Evolutionary conservation across 2,797 vertebrate genomes (phyloP).

Genomic region (Malacoctenus gilli): DNA sequence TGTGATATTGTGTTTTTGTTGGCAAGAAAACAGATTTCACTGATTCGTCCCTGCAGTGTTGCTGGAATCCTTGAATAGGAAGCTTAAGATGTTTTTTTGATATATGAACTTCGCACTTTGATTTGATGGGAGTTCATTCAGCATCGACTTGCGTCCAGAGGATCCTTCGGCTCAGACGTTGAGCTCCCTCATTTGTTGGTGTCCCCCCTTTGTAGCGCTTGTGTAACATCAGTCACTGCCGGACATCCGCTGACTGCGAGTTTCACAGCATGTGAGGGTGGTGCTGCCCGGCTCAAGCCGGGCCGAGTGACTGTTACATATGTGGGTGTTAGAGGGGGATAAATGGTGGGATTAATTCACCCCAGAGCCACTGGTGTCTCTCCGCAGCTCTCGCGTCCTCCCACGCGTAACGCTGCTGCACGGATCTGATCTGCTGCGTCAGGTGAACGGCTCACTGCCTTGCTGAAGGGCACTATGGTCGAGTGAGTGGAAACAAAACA

Average conservation of each 20-base stretch:
- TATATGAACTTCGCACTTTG: too few species aligned
- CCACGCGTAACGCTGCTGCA: neutral
- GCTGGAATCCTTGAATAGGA: too few species aligned
- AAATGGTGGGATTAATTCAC: neutral
- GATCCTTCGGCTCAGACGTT: neutral
- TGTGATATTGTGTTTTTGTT: too few species aligned
- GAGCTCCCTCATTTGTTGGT: neutral
- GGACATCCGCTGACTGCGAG: neutral
- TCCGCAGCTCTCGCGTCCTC: neutral
- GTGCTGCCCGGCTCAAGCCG: neutral
- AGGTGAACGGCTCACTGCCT: neutral
- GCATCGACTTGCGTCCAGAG: neutral
- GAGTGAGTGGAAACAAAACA: slow-evolving; percentile 19
- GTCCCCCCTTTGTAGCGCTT: neutral
- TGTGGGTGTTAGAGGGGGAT: neutral
- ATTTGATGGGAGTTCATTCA: too few species aligned
- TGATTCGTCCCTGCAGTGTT: too few species aligned
- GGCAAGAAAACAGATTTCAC: too few species aligned
- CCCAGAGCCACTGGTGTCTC: neutral
- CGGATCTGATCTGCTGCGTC: neutral
- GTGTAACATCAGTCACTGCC: neutral
- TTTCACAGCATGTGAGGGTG: neutral
- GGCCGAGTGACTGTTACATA: neutral
- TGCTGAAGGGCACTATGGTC: slow-evolving; percentile 7
- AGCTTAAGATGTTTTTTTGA: too few species aligned